These are phyloP conservation scores for Phocoena phocoena DNA, from an alignment of 2,113 vertebrate genomes.

Conservation along the genomic window DNA sequence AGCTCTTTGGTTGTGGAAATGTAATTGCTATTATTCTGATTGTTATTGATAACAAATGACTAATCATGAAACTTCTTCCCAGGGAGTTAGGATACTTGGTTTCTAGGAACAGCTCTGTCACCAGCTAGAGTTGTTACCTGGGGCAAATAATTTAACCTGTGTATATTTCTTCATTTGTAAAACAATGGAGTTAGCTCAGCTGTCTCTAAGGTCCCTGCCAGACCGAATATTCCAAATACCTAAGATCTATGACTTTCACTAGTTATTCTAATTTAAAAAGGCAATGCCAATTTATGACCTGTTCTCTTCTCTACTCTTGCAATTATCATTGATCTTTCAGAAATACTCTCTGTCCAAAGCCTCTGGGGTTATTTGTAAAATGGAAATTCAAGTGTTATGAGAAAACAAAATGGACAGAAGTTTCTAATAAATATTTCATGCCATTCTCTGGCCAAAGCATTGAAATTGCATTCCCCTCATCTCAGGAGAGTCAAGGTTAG, in stretches of 20 bases:
- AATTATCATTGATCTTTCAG: conserved; percentile 72
- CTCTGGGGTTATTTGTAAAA: conserved; percentile 59
- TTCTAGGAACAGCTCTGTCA: neutral
- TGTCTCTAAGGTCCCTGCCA: neutral
- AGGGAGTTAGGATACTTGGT: neutral
- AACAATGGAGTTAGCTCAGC: conserved; percentile 4
- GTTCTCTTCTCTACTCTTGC: conserved; percentile 51
- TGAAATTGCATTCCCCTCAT: neutral
- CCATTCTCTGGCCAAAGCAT: neutral
- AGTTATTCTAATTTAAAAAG: conserved; percentile 59
- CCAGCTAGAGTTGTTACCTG: neutral
- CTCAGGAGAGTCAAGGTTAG: neutral
- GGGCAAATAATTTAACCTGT: neutral
- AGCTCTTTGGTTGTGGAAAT: conserved; percentile 61
- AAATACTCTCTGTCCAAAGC: conserved; percentile 54
- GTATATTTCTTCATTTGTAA: conserved; percentile 35
- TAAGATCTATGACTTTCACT: conserved; percentile 30
- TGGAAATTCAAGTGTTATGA: conserved; percentile 27
- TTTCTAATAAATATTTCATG: conserved; percentile 54
- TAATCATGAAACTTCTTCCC: conserved; percentile 21
- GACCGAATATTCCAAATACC: conserved; percentile 17
- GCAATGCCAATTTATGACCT: conserved; percentile 60
- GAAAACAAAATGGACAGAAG: conserved; percentile 38
- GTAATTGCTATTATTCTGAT: conserved; percentile 67
- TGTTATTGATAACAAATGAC: conserved; percentile 56